These are phyloP conservation scores for Rhinella marina DNA, from an alignment of 2,797 vertebrate species.

Conservation along the genomic window DNA sequence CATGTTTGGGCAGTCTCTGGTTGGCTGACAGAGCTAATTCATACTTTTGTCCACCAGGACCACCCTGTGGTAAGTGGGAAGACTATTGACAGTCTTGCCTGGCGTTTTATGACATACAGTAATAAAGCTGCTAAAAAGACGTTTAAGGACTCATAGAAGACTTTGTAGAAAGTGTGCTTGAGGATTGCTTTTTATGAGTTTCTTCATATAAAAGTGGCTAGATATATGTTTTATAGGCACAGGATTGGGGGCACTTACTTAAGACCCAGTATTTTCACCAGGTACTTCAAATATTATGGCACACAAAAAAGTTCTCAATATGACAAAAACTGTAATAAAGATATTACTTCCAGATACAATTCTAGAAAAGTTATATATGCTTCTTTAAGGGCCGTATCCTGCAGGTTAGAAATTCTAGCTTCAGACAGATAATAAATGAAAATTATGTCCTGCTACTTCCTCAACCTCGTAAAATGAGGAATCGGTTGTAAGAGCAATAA, in stretches of 20 bases:
- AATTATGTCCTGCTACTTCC: conserved; percentile 35
- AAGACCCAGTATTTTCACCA: neutral
- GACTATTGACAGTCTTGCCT: no score
- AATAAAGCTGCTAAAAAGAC: no score
- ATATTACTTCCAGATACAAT: conserved; percentile 27
- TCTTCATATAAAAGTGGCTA: no score
- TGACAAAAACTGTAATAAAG: neutral
- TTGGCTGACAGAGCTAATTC: no score
- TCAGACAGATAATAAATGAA: conserved; percentile 59
- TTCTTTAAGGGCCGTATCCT: conserved; percentile 32
- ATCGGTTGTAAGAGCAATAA: conserved; percentile 52
- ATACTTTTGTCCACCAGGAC: no score
- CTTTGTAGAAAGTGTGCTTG: no score
- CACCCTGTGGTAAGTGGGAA: no score
- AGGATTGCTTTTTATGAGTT: no score
- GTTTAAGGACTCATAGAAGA: no score
- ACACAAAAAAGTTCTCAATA: neutral
- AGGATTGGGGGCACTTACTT: neutral
- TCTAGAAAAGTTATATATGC: conserved; percentile 43
- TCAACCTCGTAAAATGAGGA: conserved; percentile 54
- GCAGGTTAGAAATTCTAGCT: conserved; percentile 48
- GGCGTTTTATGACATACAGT: no score
- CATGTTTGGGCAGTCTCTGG: no score
- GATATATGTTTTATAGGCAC: no score
- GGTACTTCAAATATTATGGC: neutral